Conservation (phyloP, 1,140 invertebrate genomes). For the Doryteuthis pealeii region DNA sequence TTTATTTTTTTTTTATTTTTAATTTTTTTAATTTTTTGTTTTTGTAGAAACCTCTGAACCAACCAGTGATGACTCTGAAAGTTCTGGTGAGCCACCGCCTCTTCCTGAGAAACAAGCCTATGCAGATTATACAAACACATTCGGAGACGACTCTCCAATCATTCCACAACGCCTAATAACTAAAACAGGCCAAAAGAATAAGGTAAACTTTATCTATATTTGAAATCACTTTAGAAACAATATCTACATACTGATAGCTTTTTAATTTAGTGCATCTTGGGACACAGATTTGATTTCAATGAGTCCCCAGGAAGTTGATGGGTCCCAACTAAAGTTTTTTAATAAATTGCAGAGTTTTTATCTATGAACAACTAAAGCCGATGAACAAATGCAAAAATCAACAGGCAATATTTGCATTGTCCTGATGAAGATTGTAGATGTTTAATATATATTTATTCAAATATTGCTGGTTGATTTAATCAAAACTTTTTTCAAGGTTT, state of each 20-base stretch:
- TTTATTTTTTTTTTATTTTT: background rate
- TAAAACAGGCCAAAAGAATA: slow-evolving; percentile 29
- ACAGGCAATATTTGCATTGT: no score
- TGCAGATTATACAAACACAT: slow-evolving; percentile 68
- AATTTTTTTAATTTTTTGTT: background rate
- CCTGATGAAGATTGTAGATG: background rate
- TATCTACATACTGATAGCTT: slow-evolving; percentile 19
- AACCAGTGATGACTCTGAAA: slow-evolving; percentile 25
- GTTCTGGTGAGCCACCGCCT: slow-evolving; percentile 69
- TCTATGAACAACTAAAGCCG: no score
- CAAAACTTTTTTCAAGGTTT: background rate
- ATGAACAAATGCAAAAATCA: background rate
- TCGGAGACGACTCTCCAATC: slow-evolving; percentile 53
- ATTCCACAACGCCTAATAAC: slow-evolving; percentile 18
- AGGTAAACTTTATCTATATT: slow-evolving; percentile 35
- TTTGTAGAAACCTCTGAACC: background rate
- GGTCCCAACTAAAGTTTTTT: background rate
- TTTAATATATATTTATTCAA: background rate
- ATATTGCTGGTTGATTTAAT: background rate
- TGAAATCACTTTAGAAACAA: slow-evolving; percentile 16
- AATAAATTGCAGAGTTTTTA: no score
- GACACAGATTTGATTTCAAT: no score
- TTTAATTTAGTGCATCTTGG: no score
- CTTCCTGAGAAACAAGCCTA: slow-evolving; percentile 68
- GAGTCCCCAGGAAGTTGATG: no score